A percentile compares a stretch with the other conserved stretches of the same genome.
phyloP scores from a whole-genome alignment of 2,797 vertebrate species.

The Neosilurus hyrtlii region DNA sequence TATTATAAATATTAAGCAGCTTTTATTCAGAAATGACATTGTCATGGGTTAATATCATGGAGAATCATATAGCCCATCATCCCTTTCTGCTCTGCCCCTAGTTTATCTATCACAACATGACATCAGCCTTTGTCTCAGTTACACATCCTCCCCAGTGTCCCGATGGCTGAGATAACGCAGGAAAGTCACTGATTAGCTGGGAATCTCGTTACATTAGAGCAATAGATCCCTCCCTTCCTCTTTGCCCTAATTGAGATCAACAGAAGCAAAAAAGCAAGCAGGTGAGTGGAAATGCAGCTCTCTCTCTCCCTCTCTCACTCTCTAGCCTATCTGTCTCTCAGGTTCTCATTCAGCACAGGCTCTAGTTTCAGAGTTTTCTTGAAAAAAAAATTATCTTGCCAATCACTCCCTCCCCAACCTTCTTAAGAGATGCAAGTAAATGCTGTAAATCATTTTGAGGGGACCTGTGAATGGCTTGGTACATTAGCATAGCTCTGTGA shows the following conservation, averaged over 20 bases:
- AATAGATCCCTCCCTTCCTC: conserved; percentile 68
- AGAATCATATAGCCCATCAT: conserved; percentile 32
- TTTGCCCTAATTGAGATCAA: conserved; percentile 56
- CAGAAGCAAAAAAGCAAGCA: conserved; percentile 49
- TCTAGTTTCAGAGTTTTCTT: conserved; percentile 27
- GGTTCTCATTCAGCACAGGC: conserved; percentile 3
- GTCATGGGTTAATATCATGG: neutral
- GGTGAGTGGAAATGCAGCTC: conserved; percentile 43
- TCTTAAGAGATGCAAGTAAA: neutral
- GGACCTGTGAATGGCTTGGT: conserved; percentile 77
- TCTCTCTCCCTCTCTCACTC: conserved; percentile 5
- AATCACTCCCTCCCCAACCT: neutral
- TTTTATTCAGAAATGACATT: neutral
- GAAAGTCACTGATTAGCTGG: conserved; percentile 81
- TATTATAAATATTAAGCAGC: neutral
- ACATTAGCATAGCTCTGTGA: conserved; percentile 82
- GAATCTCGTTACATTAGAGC: conserved; percentile 79
- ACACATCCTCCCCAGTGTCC: conserved; percentile 77
- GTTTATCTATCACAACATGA: conserved; percentile 73
- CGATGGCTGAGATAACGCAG: conserved; percentile 77
- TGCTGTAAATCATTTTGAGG: conserved; percentile 53
- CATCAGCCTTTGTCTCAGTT: conserved; percentile 79
- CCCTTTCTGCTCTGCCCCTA: conserved; percentile 37
- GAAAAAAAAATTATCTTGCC: conserved; percentile 3
- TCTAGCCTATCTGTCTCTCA: conserved; percentile 22